phyloP scores from a whole-genome alignment of 2,113 vertebrate genomes.

The Dromiciops gliroides region DNA sequence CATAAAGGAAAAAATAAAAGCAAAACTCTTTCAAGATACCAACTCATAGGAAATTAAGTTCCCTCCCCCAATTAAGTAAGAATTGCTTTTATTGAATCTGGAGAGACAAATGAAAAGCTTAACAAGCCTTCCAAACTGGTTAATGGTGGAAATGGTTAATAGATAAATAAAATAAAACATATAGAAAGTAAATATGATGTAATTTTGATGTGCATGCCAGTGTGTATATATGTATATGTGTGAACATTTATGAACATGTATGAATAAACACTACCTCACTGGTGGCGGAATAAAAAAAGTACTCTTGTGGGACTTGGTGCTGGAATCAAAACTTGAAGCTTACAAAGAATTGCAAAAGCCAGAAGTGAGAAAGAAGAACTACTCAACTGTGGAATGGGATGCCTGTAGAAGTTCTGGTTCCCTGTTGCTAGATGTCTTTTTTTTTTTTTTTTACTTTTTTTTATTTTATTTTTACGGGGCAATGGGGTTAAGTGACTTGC shows the following conservation, averaged over 20 bases:
- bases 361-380: not conserved
- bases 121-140: not conserved
- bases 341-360: not conserved
- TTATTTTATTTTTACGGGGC: too few relatives aligned
- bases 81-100: slow-evolving; percentile 15
- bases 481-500: too few relatives aligned
- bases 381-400: not conserved
- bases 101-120: not conserved
- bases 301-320: not conserved
- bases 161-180: not conserved
- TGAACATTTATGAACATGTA: not conserved
- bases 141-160: not conserved
- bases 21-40: not conserved
- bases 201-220: not conserved
- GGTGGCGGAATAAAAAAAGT: not conserved
- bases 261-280: not conserved
- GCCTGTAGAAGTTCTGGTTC: not conserved
- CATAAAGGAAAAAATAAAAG: not conserved
- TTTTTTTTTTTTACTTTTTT: too few relatives aligned
- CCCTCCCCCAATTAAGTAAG: slow-evolving; percentile 20
- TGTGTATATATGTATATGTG: not conserved
- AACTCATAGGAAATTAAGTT: not conserved
- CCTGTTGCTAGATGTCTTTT: not conserved
- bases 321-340: not conserved
- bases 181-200: not conserved